Evolutionary conservation across 2,113 vertebrate genomes (phyloP).

Genomic region (Pungitius pungitius): DNA sequence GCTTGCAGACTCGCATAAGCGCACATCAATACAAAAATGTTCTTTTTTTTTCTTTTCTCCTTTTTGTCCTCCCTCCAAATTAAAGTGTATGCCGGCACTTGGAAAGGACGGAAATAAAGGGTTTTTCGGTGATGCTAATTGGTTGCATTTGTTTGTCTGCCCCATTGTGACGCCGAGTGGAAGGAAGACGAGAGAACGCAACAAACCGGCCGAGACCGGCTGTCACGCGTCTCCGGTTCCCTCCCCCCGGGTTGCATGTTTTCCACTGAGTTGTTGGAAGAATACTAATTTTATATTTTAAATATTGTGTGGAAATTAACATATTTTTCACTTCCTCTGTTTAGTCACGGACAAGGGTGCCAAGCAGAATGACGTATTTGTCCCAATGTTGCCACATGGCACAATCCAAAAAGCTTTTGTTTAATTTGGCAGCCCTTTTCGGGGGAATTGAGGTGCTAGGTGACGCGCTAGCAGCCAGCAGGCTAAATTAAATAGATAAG

Average conservation of each 20-base stretch:
- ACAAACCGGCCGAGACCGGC: constrained; percentile 10
- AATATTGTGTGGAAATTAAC: not conserved
- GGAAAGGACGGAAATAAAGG: constrained; percentile 14
- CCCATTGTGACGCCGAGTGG: not conserved
- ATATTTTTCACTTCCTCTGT: not conserved
- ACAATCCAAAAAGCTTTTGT: not conserved
- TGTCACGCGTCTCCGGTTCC: not conserved
- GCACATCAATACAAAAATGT: not conserved
- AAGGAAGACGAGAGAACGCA: constrained; percentile 1
- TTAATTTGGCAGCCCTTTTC: not conserved
- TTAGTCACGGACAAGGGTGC: not conserved
- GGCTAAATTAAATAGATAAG: too few relatives aligned
- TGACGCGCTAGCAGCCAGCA: too few relatives aligned
- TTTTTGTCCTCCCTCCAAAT: constrained; percentile 7
- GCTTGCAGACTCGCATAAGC: not conserved
- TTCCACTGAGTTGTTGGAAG: constrained; percentile 1
- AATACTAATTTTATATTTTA: not conserved
- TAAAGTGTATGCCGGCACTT: constrained; percentile 1
- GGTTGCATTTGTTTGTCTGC: constrained; percentile 16
- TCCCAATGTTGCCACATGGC: not conserved
- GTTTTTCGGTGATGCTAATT: not conserved
- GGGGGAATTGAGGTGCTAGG: not conserved
- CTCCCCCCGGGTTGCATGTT: not conserved
- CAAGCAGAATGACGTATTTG: not conserved
- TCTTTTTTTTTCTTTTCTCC: constrained; percentile 13